A percentile compares a stretch with the other conserved stretches of the same genome.
Conservation (phyloP, 1,140 invertebrate genomes). For the Yoshiicerus persimilis region DNA sequence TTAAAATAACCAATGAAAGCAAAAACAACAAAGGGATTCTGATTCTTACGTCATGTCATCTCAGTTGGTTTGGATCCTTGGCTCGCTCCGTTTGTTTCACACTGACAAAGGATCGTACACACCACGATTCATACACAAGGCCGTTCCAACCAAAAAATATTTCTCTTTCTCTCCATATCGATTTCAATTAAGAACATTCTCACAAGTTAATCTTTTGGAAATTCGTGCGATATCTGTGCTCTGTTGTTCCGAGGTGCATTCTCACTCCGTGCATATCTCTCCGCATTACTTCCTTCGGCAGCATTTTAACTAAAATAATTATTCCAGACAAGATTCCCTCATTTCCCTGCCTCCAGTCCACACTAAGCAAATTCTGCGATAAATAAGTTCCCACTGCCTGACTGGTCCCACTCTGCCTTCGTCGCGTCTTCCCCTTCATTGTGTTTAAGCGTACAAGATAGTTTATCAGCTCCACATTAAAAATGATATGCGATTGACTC, state of each 20-base stretch:
- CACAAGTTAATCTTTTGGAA: constrained; percentile 49
- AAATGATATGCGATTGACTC: constrained; percentile 22
- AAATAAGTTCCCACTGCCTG: not conserved
- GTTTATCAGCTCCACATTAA: constrained; percentile 17
- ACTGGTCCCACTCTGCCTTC: not conserved
- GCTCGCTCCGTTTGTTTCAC: not conserved
- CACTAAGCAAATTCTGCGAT: not conserved
- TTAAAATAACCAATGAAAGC: not conserved
- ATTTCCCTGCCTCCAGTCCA: not conserved
- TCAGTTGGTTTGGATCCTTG: not conserved
- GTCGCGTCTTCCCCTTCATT: not conserved
- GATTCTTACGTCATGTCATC: not conserved
- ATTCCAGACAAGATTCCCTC: constrained; percentile 21
- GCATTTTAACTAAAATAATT: not conserved
- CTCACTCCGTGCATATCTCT: not conserved
- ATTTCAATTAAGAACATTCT: constrained; percentile 49
- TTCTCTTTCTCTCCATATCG: not conserved
- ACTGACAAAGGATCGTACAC: not conserved
- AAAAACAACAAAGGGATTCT: constrained; percentile 7
- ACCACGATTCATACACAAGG: not conserved
- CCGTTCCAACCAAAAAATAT: not conserved
- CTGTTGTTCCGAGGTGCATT: not conserved
- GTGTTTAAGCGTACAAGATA: constrained; percentile 11
- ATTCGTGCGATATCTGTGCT: constrained; percentile 19
- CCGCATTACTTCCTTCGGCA: not conserved